Percentiles rank a stretch among this genome's conserved stretches.
phyloP scores from a whole-genome alignment of 2,797 vertebrate genomes.

The Potorous gilbertii region DNA sequence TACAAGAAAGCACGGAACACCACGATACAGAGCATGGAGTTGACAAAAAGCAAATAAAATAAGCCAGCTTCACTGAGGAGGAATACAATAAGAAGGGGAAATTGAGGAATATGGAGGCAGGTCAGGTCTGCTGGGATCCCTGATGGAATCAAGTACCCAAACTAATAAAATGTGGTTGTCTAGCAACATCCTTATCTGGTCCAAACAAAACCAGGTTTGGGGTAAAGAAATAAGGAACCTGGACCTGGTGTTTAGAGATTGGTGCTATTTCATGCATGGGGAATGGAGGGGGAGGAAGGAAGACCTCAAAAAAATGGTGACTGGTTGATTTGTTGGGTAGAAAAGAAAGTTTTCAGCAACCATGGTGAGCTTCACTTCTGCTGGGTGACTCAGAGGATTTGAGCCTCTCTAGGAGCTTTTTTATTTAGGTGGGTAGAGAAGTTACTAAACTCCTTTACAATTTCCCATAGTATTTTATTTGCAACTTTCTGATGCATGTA shows the following conservation, averaged over 20 bases:
- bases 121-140: neutral
- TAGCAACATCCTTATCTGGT: neutral
- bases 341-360: neutral
- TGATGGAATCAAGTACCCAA: neutral
- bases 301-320: no score
- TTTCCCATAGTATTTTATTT: neutral
- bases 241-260: neutral
- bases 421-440: neutral
- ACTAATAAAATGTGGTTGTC: neutral
- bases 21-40: neutral
- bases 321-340: neutral
- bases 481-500: neutral
- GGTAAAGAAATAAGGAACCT: neutral
- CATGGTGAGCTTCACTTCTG: neutral
- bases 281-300: no score
- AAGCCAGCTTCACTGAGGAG: neutral
- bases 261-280: no score
- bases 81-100: neutral
- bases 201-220: neutral
- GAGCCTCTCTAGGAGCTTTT: neutral
- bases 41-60: neutral
- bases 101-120: neutral
- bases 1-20: neutral
- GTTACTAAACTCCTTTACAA: neutral
- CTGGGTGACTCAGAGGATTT: neutral